Conservation (phyloP, 2,888 invertebrate genomes). For the Dryomyza anilis region DNA sequence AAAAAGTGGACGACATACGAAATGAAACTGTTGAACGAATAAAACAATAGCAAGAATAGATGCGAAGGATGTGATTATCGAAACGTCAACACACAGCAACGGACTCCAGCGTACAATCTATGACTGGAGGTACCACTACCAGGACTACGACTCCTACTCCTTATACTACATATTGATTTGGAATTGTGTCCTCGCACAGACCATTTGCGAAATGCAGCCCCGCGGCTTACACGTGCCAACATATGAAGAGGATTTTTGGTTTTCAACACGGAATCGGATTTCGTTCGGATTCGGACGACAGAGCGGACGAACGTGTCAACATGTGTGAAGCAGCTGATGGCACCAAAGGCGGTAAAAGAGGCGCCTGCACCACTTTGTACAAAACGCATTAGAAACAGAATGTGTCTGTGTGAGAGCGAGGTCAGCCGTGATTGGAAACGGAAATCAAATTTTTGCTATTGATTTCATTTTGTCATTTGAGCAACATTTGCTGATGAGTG, state of each 20-base stretch:
- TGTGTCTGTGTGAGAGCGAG: background rate
- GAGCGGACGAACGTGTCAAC: background rate
- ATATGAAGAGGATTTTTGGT: background rate
- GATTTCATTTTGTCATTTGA: slow-evolving; percentile 5
- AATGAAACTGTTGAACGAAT: too few species aligned
- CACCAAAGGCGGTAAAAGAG: background rate
- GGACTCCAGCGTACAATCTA: too few species aligned
- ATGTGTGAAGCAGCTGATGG: background rate
- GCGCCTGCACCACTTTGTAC: background rate
- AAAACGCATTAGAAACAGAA: background rate
- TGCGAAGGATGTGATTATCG: too few species aligned
- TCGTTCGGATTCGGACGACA: too few species aligned
- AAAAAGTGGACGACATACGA: too few species aligned
- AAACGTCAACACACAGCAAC: too few species aligned
- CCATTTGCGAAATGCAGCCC: slow-evolving; percentile 22
- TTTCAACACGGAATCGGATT: background rate
- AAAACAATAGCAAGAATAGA: too few species aligned
- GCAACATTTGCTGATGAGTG: background rate
- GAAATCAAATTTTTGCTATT: slow-evolving; percentile 16
- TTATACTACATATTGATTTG: too few species aligned
- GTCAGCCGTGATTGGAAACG: slow-evolving; percentile 2
- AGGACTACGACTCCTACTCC: too few species aligned
- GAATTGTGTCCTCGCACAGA: background rate
- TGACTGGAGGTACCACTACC: too few species aligned
- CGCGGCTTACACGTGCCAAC: slow-evolving; percentile 24